Conservation (phyloP, 2,888 invertebrate species). For the Asteroscopus sphinx region DNA sequence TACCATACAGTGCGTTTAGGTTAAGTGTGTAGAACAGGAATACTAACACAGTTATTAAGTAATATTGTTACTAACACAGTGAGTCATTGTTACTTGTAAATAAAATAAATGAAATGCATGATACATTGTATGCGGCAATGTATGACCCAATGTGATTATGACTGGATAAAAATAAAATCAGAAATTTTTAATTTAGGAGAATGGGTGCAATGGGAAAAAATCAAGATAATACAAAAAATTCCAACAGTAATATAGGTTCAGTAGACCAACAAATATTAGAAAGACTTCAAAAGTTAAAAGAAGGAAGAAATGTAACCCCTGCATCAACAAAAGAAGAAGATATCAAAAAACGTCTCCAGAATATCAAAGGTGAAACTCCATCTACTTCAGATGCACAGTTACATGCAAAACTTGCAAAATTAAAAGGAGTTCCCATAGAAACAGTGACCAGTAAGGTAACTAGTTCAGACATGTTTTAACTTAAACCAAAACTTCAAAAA, state of each 20-base stretch:
- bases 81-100: too few relatives aligned
- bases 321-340: conserved; percentile 64
- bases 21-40: too few relatives aligned
- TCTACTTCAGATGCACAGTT: conserved; percentile 91
- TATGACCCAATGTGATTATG: too few relatives aligned
- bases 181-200: conserved; percentile 35
- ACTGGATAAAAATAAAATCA: too few relatives aligned
- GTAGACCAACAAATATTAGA: conserved; percentile 91
- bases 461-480: too few relatives aligned
- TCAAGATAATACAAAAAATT: conserved; percentile 2
- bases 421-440: conserved; percentile 90
- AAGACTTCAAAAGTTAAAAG: conserved; percentile 92
- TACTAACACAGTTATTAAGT: too few relatives aligned
- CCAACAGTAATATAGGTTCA: conserved; percentile 73
- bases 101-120: too few relatives aligned
- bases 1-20: too few relatives aligned
- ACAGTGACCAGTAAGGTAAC: conserved; percentile 69
- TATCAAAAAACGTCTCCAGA: conserved; percentile 73
- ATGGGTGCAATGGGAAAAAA: conserved; percentile 37
- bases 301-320: conserved; percentile 76
- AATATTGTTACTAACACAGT: too few relatives aligned
- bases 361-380: conserved; percentile 76
- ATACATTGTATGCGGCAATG: too few relatives aligned
- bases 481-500: too few relatives aligned
- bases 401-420: conserved; percentile 90